Evolutionary conservation across 2,797 vertebrate genomes (phyloP), one percentile per base, ranked within the genome.

Genomic region (Huso huso): DNA sequence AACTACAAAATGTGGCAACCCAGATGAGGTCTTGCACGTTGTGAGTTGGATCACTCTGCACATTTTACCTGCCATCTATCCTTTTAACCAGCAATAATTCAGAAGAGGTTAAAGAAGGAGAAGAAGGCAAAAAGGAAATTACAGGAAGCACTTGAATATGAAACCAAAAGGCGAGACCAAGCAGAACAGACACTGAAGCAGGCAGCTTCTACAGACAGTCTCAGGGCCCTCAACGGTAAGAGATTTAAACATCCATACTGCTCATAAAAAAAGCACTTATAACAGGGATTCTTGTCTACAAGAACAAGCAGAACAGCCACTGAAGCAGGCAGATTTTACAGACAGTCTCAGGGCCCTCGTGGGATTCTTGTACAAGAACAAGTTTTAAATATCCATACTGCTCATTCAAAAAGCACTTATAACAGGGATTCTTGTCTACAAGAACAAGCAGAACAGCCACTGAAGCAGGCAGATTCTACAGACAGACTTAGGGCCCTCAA

Each of bases 111-210:
- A 90, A 99, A 99, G 89, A 99, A 99, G 82, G 97, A 99, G 85
- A 99, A 99, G 83, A 99, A 99, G 76, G 95, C 97, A 52, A 99
- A 99, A 85, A 95, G 96, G 92, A 99, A 99, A 96, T 92, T 99
- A 73, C 97, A 99, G 74, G 97, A 99, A 87, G 97, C 96, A 6
- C 92, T 99, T 78, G 96, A 98, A 87, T 99, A 98, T 73, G 97
- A 99, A 82, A 96, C 95, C 72, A 99, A 99, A 81, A 87, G 96
- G 74, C 89, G 97, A 76, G 96, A 99, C 75, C 95, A 97, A 86
- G 95, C 84, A 0, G 97, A 99, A 81, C 96, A 97, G 77, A 92
- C 88, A 3, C 84, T 99, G 74, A 98, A 98, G 83, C 97, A 99
- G 86, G 92, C 95, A 61, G 93, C 97, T 74, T 95, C 95, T 48